Base-by-base conservation (phyloP, 2,888 invertebrate species). In the Spatulosminthurus flaviceps region DNA sequence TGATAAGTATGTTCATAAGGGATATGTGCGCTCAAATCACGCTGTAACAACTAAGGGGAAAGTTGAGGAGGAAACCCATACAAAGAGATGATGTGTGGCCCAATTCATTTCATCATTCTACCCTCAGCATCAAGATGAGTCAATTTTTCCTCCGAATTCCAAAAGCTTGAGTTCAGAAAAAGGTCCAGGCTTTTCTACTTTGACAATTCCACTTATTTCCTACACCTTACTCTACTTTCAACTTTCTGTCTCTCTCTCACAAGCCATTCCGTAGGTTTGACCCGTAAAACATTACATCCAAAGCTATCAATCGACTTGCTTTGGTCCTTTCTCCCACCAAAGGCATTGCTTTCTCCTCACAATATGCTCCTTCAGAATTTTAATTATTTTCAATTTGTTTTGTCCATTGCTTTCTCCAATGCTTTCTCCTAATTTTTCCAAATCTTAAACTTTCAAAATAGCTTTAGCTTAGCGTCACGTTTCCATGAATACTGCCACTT, bases 61-160 rank as follows among this genome's bases (percentile, higher is more conserved):
- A 60, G 51, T 51, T 16, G 64, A 29, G 19, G 64, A 19, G 29
- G 21, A 74, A 64, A 61, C 64, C 61, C 34, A 22, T 72, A 61
- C 5, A 43, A 26, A 72, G 72, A 51, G 61, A 64, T 74, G 74
- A 74, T 74, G 34, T 74, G 61, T 74, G 61, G 21, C 74, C 74
- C 74, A 34, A 74, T 74, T 67, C 76, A 69, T 67, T 76, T 67
- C 76, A 76, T 69, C 76, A 67, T 67, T 69, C 43, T 66, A 76
- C 41, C 41, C 34, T 76, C 43, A 41, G 26, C 67, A 76, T 76
- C 61, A 60, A 74, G 74, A 74, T 74, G 42, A 76, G 76, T 76
- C 76, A 76, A 76, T 67, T 76, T 76, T 76, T 51, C 43, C 28
- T n/a, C 28, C n/a, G 9, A 19, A 51, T 11, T 51, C 16, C 51